Percentiles rank a stretch among this genome's conserved stretches.
Conservation (phyloP, 2,113 vertebrate genomes). For the Saccopteryx bilineata region DNA sequence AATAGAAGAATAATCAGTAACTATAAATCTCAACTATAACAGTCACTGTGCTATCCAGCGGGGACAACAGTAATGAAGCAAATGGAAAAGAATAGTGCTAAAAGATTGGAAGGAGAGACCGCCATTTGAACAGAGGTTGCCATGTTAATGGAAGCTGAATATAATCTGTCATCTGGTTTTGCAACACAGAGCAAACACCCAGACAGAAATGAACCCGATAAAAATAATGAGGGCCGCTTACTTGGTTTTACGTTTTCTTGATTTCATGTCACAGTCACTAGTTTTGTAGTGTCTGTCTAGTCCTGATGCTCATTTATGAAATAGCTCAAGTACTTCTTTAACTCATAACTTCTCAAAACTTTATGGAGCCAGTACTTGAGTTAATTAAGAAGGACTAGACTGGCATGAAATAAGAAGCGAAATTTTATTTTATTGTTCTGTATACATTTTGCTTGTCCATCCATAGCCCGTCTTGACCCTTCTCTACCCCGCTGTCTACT, state of each 20-base stretch:
- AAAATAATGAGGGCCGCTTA: background rate
- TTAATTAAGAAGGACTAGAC: background rate
- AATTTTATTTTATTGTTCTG: background rate
- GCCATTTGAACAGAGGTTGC: background rate
- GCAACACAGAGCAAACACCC: background rate
- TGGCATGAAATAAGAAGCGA: background rate
- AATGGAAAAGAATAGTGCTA: background rate
- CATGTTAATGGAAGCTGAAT: background rate
- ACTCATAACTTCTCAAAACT: background rate
- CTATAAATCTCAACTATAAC: background rate
- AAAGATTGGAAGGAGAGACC: background rate
- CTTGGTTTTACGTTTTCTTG: background rate
- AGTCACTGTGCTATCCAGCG: background rate
- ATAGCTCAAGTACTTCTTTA: conserved; percentile 3
- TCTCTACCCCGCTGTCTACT: background rate
- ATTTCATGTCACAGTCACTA: background rate
- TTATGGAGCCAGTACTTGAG: background rate
- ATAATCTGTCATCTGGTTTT: background rate
- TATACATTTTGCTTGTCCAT: background rate
- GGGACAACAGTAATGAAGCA: background rate
- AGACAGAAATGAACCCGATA: background rate
- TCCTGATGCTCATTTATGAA: background rate
- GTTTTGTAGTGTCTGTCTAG: background rate
- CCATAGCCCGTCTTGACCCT: background rate
- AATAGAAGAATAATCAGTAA: conserved; percentile 16